Evolutionary conservation across 2,113 vertebrate species (phyloP), one percentile per base, ranked within the genome.

Genomic region (Cinclus mexicanus): DNA sequence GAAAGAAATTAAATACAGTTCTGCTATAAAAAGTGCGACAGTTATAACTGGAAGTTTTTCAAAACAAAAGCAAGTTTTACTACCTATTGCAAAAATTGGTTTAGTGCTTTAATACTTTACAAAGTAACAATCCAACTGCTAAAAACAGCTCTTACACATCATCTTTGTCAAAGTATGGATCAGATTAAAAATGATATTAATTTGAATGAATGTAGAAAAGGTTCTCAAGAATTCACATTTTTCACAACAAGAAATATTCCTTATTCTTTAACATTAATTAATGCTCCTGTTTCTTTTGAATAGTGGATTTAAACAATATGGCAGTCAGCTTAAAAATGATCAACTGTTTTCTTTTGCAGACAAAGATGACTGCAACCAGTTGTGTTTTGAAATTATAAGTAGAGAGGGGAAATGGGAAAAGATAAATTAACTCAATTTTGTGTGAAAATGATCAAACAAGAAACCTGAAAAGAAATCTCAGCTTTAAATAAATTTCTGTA

Each of bases 1-100:
- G 97, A 98, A 98, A 98, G 97, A 97, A 97, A 97, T 97, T 81
- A 97, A 97, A 98, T 96, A 97, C 96, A 97, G 83, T 97, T 97
- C 92, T 97, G 96, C 97, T 98, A 97, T 97, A 98, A 98, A 98
- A 98, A 97, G 93, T 97, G 97, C 97, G 53, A 96, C 96, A 95
- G 96, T 97, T 95, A 93, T 97, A 97, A 97, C 92, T 97, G 96
- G 97, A 97, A 97, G 93, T 95, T 97, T 97, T 97, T 95, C 94
- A 95, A 98, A 98, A 98, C 96, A 90, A 97, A 98, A 98, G 98
- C 97, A 95, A 96, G 87, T 92, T 97, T 96, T 96, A 97, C 97
- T 97, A 98, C 83, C 97, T 97, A 97, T 98, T 98, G 98, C 97
- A 97, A 98, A 98, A 98, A 94, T 92, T 67, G 85, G 57, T 97